phyloP scores from a whole-genome alignment of 2,888 invertebrate genomes.

The Kryphioiulus occultus region DNA sequence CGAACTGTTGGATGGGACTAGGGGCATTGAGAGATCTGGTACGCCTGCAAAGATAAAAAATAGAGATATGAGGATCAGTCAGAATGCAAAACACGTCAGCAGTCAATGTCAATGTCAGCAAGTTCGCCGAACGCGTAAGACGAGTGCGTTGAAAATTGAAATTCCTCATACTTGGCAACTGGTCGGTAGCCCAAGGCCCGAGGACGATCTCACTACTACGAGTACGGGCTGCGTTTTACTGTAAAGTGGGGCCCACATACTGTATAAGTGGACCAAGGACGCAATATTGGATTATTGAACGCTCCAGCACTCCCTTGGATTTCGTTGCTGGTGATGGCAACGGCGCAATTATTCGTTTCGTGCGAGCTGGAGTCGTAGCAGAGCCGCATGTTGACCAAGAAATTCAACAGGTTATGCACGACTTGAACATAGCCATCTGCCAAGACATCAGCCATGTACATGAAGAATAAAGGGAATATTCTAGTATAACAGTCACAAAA shows the following conservation, averaged over 20 bases:
- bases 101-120: not conserved
- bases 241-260: not conserved
- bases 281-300: slow-evolving; percentile 22
- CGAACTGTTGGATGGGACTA: slow-evolving; percentile 94
- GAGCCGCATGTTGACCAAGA: not conserved
- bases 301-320: not conserved
- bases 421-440: not conserved
- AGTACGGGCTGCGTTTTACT: no score
- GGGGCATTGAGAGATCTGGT: slow-evolving; percentile 95
- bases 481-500: no score
- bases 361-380: not conserved
- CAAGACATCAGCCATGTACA: no score
- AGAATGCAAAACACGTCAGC: not conserved
- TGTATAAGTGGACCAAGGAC: not conserved
- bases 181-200: not conserved
- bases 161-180: not conserved
- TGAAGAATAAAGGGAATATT: no score
- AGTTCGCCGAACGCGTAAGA: not conserved
- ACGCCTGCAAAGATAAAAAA: slow-evolving; percentile 71
- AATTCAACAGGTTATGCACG: not conserved
- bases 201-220: not conserved
- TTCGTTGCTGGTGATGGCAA: not conserved
- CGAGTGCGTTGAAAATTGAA: not conserved
- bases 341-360: not conserved
- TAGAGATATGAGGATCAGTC: slow-evolving; percentile 58